Percentiles rank a stretch among this genome's conserved stretches.
These are phyloP conservation scores for Lutraria lutraria DNA, from an alignment of 2,888 invertebrate species.

Conservation along the genomic window DNA sequence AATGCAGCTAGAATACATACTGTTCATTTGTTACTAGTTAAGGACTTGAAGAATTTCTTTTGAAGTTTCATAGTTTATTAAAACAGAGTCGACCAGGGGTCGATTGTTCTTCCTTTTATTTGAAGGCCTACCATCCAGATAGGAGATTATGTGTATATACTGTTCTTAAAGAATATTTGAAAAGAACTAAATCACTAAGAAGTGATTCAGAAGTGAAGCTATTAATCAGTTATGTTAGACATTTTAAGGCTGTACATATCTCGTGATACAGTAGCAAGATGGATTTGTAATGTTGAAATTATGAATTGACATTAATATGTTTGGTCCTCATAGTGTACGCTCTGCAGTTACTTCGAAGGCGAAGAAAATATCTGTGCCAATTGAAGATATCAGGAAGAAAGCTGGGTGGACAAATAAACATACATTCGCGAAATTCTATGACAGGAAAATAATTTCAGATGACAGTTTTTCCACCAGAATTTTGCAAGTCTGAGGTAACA, in stretches of 20 bases:
- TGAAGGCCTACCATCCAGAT: conserved; percentile 35
- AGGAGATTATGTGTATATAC: conserved; percentile 32
- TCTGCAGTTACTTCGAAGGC: too few species aligned
- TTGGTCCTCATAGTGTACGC: conserved; percentile 30
- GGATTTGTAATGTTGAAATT: conserved; percentile 24
- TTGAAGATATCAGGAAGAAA: neutral
- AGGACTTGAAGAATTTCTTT: too few species aligned
- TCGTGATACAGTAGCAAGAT: conserved; percentile 25
- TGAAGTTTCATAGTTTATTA: too few species aligned
- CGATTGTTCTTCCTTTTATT: neutral
- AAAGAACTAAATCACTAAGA: neutral
- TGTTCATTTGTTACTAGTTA: too few species aligned
- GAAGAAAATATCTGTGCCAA: neutral
- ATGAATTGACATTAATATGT: conserved; percentile 9
- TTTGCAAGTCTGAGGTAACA: neutral
- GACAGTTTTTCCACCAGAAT: neutral
- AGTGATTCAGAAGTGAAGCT: neutral
- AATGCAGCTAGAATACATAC: too few species aligned
- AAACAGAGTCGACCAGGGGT: conserved; percentile 39
- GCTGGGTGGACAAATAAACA: conserved; percentile 25
- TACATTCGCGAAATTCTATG: conserved; percentile 28
- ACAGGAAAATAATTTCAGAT: neutral
- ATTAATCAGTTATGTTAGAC: conserved; percentile 33
- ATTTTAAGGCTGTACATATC: conserved; percentile 16
- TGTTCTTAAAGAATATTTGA: conserved; percentile 33